Base-by-base conservation (phyloP, 2,113 vertebrate genomes). In the Heteronetta atricapilla region DNA sequence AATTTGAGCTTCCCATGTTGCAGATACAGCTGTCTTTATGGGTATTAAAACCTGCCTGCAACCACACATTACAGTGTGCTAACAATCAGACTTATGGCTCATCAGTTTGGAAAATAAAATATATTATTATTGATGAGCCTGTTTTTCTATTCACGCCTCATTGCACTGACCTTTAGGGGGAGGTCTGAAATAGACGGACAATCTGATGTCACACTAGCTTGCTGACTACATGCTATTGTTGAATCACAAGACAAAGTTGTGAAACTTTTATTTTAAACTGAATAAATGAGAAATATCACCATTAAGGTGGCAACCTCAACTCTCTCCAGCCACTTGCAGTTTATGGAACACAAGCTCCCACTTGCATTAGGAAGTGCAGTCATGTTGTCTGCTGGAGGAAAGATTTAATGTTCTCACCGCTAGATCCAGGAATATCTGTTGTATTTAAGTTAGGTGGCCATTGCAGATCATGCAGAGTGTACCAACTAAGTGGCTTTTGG, bases 51-150 rank as follows among this genome's bases (percentile, higher is more conserved):
- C 36, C 82, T 90, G 69, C 23, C 67, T 62, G 19, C 34, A 75
- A 42, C 63, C 77, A 86, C 69, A 48, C 42, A 92, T 81, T 70
- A 59, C 34, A 72, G 64, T 82, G 25, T 82, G 18, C 26, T 94
- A 91, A 88, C 62, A 83, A 82, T 79, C 62, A 79, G 34, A 83
- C 38, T 93, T 88, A 66, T 2, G 18, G 70, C 69, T 93, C 88
- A 93, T 88, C 91, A 93, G 77, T 23, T 72, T 82, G 31, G 79
- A 95, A 96, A 97, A 92, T 87, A 70, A 93, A 92, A 94, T 5
- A 76, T 82, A 62, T 76, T 75, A 82, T 89, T 95, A 93, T 87
- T 86, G 91, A 93, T 95, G 62, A 82, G 29, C 5, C n/a, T 92
- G 81, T 91, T 92, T 88, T 62, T 81, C 94, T 93, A 89, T 83